Base-by-base conservation (phyloP, 2,888 invertebrate species). In the Pheosia gnoma region DNA sequence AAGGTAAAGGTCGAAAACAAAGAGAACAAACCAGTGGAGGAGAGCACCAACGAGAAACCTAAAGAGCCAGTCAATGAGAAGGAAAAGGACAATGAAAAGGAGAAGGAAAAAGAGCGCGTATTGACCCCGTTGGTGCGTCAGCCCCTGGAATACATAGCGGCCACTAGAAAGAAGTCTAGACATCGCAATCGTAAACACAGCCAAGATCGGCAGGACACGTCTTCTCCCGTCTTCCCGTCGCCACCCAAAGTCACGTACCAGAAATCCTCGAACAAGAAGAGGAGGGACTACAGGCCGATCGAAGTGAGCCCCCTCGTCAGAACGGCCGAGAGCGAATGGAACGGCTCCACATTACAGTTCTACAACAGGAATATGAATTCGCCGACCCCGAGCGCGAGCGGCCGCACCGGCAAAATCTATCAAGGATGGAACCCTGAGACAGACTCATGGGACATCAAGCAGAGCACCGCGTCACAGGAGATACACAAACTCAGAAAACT, bases 401-500 rank as follows among this genome's bases (percentile, higher is more conserved):
- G 93, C 68, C 85, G 93, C 57, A 87, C 89, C 57, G 91, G 91
- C 45, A 93, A 93, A 65, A 91, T 94, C 71, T 93, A 92, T 80
- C 93, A 93, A 72, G 88, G 89, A 62, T 94, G 91, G 88, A 94
- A 93, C 81, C 75, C 93, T 8, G 94, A 93, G 70, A 93, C 94
- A 0, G 87, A 93, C 77, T 87, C 91, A 62, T 89, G 91, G 91
- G 88, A 94, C 76, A 89, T 91, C 60, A 93, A 94, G 69, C 92
- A 95, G 84, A 96, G 97, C 86, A 95, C 96, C 8, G 97, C 97
- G 6, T 97, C 97, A 10, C 97, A 97, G 80, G 97, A 97, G 78
- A 95, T 98, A 71, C 96, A 97, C 83, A 96, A 96, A 82, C 90
- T 98, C 64, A 96, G 97, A 83, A 95, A 96, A 80, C 93, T 98